Evolutionary conservation across 2,797 vertebrate species (phyloP), one percentile per base, ranked within the genome.

Genomic region (Anabacerthia variegaticeps): DNA sequence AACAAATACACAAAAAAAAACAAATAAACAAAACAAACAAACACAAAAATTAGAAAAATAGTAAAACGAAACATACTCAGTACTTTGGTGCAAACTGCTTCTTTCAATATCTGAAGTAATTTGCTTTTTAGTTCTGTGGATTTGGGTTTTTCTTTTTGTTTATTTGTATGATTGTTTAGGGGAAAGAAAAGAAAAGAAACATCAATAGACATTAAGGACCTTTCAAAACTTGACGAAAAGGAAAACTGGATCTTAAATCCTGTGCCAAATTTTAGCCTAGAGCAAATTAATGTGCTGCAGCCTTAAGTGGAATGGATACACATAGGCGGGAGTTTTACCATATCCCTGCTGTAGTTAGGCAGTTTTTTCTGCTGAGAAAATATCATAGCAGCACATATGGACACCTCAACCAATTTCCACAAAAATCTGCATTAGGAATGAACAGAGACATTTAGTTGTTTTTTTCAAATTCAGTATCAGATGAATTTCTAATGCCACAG

Each of bases 191-290:
- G 61, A 82, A 28, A 71, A 80, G 12, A 92, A 79, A 73, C 12
- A 6, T 21, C 18, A 89, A 39, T 4, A 91, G 84, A 94, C 52
- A 71, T 17, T 41, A 95, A 90, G n/a, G 55, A 39, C 51, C 91
- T 94, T 97, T 94, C 28, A 61, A 90, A 94, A 93, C 74, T 71
- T 81, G 67, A 92, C 66, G 61, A 88, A 95, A 96, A 97, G 94
- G 52, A 93, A 93, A 93, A 87, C n/a, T 86, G 10, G 46, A 54
- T 77, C 67, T 89, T 87, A 85, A 90, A 80, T 89, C 32, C 30
- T 3, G 13, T 65, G 46, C 59, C 63, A 94, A 71, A 81, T 93
- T 97, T 96, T 96, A 93, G 67, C 85, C 67, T 84, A 89, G 71
- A 96, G 68, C 55, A 81, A 95, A 93, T 46, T 94, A 79, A 27